Evolutionary conservation across 2,797 vertebrate genomes (phyloP), one percentile per base, ranked within the genome.

Genomic region (Aselliscus stoliczkanus): DNA sequence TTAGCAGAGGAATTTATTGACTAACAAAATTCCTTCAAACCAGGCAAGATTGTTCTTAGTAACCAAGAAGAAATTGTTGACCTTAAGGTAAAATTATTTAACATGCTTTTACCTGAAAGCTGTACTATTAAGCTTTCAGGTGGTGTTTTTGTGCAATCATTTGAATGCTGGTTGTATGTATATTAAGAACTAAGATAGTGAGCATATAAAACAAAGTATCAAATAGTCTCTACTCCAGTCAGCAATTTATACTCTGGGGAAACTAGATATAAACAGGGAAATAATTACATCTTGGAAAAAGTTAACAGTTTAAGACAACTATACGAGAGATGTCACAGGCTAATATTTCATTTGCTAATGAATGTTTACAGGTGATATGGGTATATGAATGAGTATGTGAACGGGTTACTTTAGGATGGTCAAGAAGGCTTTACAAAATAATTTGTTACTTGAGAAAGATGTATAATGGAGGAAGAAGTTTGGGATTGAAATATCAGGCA

Each of bases 1-100:
- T 91, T 92, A 84, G 56, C 69, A 80, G 76, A 62, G 31, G 11
- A 84, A 79, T 88, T 97, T 93, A 70, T 42, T 92, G 76, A 84
- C 58, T 96, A 60, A 67, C 29, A 93, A 39, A 93, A 60, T 90
- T 79, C 62, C n/a, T 90, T 82, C 52, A 96, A 69, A 58, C 84
- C 88, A 93, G 37, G 75, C 12, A 94, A 84, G 15, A n/a, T 90
- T 92, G 72, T 56, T 89, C 50, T 89, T 92, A 88, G 50, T 21
- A 90, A 86, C 18, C 25, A 84, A 34, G 42, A 70, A 88, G 39
- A 50, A 27, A 77, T 84, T 96, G 6, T 80, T 95, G 31, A 82
- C 42, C 23, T 91, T 83, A 65, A 90, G 50, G 58, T 89, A 73
- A 93, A 88, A 90, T 77, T 67, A 81, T 11, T 75, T 92, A 75